Conservation (phyloP, 2,888 invertebrate species). For the Noctua comes region DNA sequence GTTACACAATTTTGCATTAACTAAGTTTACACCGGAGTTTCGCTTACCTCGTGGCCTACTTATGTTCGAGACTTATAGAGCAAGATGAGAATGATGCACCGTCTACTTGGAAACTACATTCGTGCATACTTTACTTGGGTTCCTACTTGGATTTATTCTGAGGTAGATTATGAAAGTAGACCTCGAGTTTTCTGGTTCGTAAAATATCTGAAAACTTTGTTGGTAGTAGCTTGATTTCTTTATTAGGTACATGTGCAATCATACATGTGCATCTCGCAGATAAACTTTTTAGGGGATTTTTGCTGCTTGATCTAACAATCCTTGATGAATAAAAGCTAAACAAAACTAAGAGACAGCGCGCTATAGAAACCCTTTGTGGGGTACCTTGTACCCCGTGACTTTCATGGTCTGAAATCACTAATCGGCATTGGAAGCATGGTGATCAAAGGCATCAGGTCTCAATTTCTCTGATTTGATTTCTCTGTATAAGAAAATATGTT, state of each 20-base stretch:
- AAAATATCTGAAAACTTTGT: background rate
- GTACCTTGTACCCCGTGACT: too few species aligned
- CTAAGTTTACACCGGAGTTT: constrained; percentile 58
- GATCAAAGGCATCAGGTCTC: background rate
- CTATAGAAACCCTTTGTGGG: background rate
- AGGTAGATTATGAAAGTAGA: constrained; percentile 16
- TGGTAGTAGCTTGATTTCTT: background rate
- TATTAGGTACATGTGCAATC: too few species aligned
- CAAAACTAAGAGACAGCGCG: background rate
- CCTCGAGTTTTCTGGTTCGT: background rate
- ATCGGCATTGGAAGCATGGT: background rate
- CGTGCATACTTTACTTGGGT: constrained; percentile 28
- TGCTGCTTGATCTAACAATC: background rate
- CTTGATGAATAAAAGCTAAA: background rate
- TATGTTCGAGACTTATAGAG: constrained; percentile 54
- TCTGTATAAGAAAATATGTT: background rate
- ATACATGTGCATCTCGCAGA: background rate
- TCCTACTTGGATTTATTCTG: constrained; percentile 26
- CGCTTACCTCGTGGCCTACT: constrained; percentile 56
- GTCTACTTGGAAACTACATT: constrained; percentile 37
- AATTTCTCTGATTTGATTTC: too few species aligned
- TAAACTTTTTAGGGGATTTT: background rate
- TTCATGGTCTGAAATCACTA: background rate
- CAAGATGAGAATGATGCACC: constrained; percentile 40
- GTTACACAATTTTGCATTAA: constrained; percentile 59